Conservation (phyloP, 2,888 invertebrate genomes). For the Rhagonycha fulva region DNA sequence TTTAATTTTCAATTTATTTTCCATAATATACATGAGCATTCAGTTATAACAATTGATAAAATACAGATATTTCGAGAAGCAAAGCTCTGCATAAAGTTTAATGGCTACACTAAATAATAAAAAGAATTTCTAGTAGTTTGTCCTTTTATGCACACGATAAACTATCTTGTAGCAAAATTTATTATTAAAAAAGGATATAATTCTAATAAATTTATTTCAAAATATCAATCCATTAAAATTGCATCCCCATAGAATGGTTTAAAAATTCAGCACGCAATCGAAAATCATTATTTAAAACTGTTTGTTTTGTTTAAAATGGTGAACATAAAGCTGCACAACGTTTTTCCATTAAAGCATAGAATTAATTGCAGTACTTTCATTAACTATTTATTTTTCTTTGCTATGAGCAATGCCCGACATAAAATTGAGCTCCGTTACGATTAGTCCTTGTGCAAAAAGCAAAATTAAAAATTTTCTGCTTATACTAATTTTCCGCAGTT, state of each 20-base stretch:
- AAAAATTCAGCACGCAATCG: neutral
- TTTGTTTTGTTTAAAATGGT: slow-evolving; percentile 14
- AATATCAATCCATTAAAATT: neutral
- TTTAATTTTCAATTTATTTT: neutral
- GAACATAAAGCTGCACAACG: slow-evolving; percentile 9
- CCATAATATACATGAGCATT: neutral
- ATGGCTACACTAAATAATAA: neutral
- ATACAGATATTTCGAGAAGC: neutral
- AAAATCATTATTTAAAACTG: slow-evolving; percentile 21
- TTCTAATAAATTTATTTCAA: neutral
- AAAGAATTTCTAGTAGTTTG: neutral
- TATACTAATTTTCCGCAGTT: neutral
- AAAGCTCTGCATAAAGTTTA: neutral
- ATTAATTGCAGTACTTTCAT: slow-evolving; percentile 22
- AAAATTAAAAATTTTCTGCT: neutral
- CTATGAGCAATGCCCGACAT: neutral
- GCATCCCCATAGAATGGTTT: neutral
- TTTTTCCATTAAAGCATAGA: slow-evolving; percentile 16
- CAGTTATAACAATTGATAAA: neutral
- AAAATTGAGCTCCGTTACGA: neutral
- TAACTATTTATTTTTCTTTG: slow-evolving; percentile 13
- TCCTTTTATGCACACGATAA: neutral
- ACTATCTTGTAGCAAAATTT: neutral
- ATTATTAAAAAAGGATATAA: neutral
- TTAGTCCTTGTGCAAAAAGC: neutral